A percentile compares a stretch with the other conserved stretches of the same genome.
Evolutionary conservation across 1,140 invertebrate species (phyloP).

Genomic region (Bombus pascuorum): DNA sequence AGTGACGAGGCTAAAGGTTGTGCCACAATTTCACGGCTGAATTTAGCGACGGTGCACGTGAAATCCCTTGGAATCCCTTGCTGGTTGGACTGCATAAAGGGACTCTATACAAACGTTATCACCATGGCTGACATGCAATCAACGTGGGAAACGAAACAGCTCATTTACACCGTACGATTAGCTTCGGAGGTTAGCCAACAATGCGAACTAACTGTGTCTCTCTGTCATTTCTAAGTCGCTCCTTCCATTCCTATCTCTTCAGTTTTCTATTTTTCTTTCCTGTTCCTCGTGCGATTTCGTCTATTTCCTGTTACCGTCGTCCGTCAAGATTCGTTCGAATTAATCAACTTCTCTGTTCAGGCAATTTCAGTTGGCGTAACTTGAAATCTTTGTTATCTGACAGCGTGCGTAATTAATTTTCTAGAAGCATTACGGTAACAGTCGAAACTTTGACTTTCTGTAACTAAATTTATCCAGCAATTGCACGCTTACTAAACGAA

Average conservation of each 20-base stretch:
- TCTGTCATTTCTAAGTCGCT: background rate
- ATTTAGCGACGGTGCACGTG: slow-evolving; percentile 47
- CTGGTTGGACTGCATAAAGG: slow-evolving; percentile 21
- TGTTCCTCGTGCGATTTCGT: background rate
- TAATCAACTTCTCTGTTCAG: too few species aligned
- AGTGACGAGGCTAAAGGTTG: slow-evolving; percentile 58
- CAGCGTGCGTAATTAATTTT: too few species aligned
- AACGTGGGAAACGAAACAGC: slow-evolving; percentile 62
- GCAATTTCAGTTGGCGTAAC: too few species aligned
- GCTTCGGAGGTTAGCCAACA: slow-evolving; percentile 24
- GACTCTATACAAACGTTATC: slow-evolving; percentile 60
- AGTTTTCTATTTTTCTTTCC: background rate
- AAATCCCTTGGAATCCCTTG: slow-evolving; percentile 48
- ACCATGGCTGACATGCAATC: slow-evolving; percentile 55
- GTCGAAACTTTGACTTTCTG: too few species aligned
- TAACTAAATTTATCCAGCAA: too few species aligned
- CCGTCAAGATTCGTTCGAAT: too few species aligned
- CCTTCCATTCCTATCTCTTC: background rate
- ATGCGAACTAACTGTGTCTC: slow-evolving; percentile 39
- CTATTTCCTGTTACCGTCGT: too few species aligned
- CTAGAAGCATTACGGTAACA: too few species aligned
- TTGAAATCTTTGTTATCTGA: too few species aligned
- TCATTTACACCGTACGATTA: slow-evolving; percentile 61
- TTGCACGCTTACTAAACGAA: too few species aligned
- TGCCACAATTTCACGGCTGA: slow-evolving; percentile 55